These are phyloP conservation scores for Psittacula echo DNA, from an alignment of 2,797 vertebrate genomes.

Conservation along the genomic window DNA sequence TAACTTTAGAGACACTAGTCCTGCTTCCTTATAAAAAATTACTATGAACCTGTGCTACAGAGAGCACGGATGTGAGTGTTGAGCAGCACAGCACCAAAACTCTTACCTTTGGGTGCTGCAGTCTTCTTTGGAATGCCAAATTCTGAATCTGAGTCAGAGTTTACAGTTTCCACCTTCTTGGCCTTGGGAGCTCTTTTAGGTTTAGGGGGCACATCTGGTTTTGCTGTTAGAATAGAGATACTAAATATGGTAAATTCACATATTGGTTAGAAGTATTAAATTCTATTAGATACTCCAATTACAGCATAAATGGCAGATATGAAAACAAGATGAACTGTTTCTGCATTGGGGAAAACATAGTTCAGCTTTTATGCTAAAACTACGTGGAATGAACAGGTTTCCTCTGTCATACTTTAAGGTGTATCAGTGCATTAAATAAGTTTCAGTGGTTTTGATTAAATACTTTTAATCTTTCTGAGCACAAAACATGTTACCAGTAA, in stretches of 20 bases:
- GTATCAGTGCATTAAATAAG: neutral
- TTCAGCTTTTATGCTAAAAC: neutral
- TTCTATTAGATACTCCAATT: neutral
- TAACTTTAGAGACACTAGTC: neutral
- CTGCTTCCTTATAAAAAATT: neutral
- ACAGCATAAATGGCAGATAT: neutral
- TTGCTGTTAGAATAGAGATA: slow-evolving; percentile 78
- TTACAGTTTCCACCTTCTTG: slow-evolving; percentile 90
- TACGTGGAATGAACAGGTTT: neutral
- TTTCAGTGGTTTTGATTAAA: neutral
- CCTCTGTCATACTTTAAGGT: neutral
- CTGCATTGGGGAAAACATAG: neutral
- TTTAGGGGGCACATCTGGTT: slow-evolving; percentile 85
- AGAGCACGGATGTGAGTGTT: neutral
- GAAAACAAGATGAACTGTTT: neutral
- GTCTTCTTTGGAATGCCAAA: slow-evolving; percentile 88
- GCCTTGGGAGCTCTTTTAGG: slow-evolving; percentile 89
- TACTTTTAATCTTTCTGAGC: neutral
- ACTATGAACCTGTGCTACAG: neutral
- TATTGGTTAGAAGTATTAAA: neutral
- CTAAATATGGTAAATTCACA: neutral
- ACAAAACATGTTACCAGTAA: neutral
- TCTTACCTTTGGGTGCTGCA: slow-evolving; percentile 85
- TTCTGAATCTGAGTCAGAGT: slow-evolving; percentile 96
- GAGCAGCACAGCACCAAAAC: neutral